Base-by-base conservation (phyloP, 2,797 vertebrate species). In the Echiichthys vipera region DNA sequence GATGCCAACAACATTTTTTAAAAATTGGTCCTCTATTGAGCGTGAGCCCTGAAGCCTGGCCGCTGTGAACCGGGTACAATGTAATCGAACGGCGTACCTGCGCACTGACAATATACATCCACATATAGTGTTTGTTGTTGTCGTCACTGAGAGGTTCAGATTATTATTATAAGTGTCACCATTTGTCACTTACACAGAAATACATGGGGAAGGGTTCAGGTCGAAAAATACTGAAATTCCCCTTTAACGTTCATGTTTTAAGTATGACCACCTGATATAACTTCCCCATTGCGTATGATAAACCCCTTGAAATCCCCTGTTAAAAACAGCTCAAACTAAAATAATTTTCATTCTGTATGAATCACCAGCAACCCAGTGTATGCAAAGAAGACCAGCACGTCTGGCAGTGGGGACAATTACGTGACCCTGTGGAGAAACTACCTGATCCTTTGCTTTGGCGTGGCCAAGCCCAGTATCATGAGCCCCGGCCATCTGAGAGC, bases 381-480 rank as follows among this genome's bases (percentile, higher is more conserved):
- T 58, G 96, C 97, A 37, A 99, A 99, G 95, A 99, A 99, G 95
- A 96, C 96, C 47, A 97, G 94, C 89, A 95, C 95, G n/a, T 94
- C 95, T 12, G 79, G 96, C 71, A 93, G 95, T 5, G 95, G 94
- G 27, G 98, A 99, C 87, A 96, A 92, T 88, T 96, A 96, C 29
- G 90, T 98, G 65, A 96, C 96, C 22, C 91, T 99, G 81, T 99
- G 98, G 98, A 96, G 98, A 86, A 99, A 99, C 90, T 99, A 99
- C 86, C 94, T 99, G 78, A 99, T 99, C 91, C 95, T 99, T 74
- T 98, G 98, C 85, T 97, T 99, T 83, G 98, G 97, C 55, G 97
- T 98, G 40, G 98, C 98, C 85, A 98, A 97, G 80, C 98, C 98
- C 79, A 99, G 97, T 83, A 97, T 98, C 89, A 99, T 99, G 97